Conservation (phyloP, 1,140 invertebrate genomes). For the Mercenaria mercenaria region DNA sequence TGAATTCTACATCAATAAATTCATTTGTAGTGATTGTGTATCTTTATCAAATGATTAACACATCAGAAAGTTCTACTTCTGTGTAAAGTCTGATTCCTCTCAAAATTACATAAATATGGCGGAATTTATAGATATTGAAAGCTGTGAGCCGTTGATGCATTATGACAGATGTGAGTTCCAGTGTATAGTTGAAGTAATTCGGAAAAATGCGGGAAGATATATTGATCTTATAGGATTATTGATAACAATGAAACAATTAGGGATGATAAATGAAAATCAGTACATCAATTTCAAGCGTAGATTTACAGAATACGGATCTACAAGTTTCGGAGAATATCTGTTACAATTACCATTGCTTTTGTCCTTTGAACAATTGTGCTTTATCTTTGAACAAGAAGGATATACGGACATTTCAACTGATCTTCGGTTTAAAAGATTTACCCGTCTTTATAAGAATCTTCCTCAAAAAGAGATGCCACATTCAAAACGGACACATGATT, state of each 20-base stretch:
- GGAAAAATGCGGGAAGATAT: not conserved
- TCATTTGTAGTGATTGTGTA: too few species aligned
- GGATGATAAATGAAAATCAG: not conserved
- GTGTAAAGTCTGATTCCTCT: too few species aligned
- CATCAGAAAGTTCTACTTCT: too few species aligned
- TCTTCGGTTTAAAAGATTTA: not conserved
- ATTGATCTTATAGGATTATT: not conserved
- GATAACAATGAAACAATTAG: not conserved
- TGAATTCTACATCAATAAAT: too few species aligned
- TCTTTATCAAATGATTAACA: too few species aligned
- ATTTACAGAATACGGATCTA: not conserved
- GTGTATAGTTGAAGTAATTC: not conserved
- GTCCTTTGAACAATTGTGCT: not conserved
- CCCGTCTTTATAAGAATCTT: not conserved
- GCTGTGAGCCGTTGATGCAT: too few species aligned
- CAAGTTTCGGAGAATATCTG: not conserved
- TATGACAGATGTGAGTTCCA: not conserved
- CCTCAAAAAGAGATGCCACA: constrained; percentile 1
- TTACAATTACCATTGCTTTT: not conserved
- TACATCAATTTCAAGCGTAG: not conserved
- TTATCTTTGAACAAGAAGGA: not conserved
- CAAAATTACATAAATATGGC: too few species aligned
- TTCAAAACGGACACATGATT: constrained; percentile 14
- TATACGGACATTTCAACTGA: not conserved
- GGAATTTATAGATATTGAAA: too few species aligned